A percentile compares a stretch with the other conserved stretches of the same genome.
phyloP scores from a whole-genome alignment of 1,140 invertebrate species.

The Ostrea edulis region DNA sequence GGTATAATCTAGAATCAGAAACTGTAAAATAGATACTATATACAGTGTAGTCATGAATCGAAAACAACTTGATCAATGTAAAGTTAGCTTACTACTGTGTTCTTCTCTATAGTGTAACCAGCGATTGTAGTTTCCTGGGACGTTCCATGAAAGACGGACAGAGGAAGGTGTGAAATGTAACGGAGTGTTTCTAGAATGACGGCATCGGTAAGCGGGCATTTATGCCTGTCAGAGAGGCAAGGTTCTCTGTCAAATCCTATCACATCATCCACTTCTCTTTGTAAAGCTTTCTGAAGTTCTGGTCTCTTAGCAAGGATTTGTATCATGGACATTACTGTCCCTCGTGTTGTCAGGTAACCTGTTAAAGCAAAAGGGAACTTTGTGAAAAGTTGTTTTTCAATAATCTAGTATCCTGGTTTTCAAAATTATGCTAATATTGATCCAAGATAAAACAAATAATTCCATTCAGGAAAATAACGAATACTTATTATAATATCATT shows the following conservation, averaged over 20 bases:
- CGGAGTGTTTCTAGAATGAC: slow-evolving; percentile 23
- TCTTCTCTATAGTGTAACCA: not conserved
- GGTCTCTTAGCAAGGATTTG: not conserved
- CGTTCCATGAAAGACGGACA: not conserved
- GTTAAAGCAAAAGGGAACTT: too few relatives aligned
- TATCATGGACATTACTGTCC: not conserved
- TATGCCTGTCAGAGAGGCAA: not conserved
- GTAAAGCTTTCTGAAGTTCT: slow-evolving; percentile 12
- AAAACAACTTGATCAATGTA: not conserved
- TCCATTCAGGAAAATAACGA: too few relatives aligned
- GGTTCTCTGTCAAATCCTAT: not conserved
- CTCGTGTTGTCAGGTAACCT: slow-evolving; percentile 26
- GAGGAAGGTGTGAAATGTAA: not conserved
- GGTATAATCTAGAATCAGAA: not conserved
- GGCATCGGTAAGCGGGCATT: not conserved
- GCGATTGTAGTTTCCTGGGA: not conserved
- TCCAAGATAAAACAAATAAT: too few relatives aligned
- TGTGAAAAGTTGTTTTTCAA: too few relatives aligned
- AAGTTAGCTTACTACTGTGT: slow-evolving; percentile 14
- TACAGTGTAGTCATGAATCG: not conserved
- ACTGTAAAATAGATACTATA: not conserved
- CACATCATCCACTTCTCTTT: not conserved
- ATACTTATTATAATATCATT: too few relatives aligned
- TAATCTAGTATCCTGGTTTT: too few relatives aligned
- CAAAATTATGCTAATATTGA: too few relatives aligned